Evolutionary conservation across 2,888 invertebrate genomes (phyloP), one percentile per base, ranked within the genome.

Genomic region (Epirrhoe alternata): DNA sequence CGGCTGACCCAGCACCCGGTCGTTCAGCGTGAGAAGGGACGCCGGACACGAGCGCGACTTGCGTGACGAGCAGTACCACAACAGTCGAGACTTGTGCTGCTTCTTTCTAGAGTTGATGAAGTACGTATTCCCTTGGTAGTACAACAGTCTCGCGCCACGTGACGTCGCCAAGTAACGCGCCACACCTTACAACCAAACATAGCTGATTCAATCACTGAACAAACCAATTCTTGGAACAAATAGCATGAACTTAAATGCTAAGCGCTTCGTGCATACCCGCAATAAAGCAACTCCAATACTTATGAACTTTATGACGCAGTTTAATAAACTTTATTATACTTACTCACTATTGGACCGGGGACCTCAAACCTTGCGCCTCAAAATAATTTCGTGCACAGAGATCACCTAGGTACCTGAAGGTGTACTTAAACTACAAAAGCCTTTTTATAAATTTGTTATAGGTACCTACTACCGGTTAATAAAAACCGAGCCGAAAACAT

Each of bases 31-130:
- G 57, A 86, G 77, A 35, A 89, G 71, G 1, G 86, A 86, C 12
- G 87, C 88, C 4, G 79, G 81, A 71, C 89, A 90, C 67, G 79
- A 82, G 30, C 80, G 81, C 8, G 86, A 87, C 70, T 84, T 87
- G 63, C 88, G 77, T n/a, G 85, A 86, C 1, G 88, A 89, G 69
- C 88, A 87, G 77, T 86, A 88, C 87, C 88, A 88, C 42, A 88
- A 80, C 50, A 86, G 75, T 5, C 86, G 80, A 12, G 82, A 70
- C 65, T 82, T 78, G 61, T 81, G 77, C 70, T 81, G 79, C 35
- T 77, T 82, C 70, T 82, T 85, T 50, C 84, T 77, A 58, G 82
- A 83, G 76, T 88, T 87, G 66, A 85, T 83, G 82, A 87, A 87
- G 79, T 81, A 89, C 0, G 86, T 88, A 72, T 89, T 85, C 64